These are phyloP conservation scores for Dendroctonus valens DNA, from an alignment of 1,140 invertebrate genomes.

Conservation along the genomic window DNA sequence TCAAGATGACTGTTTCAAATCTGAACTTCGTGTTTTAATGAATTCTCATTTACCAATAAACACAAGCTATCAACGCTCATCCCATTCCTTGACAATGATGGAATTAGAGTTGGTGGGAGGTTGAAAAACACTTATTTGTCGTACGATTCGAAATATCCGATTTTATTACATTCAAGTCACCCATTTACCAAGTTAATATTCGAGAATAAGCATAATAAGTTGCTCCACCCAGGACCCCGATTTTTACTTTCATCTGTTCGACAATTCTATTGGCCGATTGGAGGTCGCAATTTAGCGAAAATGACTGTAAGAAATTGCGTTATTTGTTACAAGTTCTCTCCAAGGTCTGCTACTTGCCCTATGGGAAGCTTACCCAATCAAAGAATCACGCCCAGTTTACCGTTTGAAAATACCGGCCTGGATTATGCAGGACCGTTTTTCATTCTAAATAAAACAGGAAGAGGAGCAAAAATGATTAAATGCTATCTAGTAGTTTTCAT, in stretches of 20 bases:
- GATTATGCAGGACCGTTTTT: not conserved
- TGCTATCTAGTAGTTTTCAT: not conserved
- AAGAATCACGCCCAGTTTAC: not conserved
- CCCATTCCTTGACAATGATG: not conserved
- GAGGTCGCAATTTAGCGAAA: no score
- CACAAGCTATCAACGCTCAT: not conserved
- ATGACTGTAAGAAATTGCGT: no score
- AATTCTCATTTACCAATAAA: not conserved
- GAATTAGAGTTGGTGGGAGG: not conserved
- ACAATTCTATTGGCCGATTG: not conserved
- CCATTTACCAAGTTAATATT: not conserved
- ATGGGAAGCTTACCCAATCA: not conserved
- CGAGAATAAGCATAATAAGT: no score
- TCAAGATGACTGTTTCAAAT: not conserved
- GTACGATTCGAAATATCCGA: no score
- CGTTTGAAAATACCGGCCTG: not conserved
- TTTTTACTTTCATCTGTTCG: not conserved
- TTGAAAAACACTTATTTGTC: not conserved
- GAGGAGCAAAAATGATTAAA: conserved; percentile 1
- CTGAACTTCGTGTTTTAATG: not conserved
- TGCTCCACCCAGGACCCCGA: not conserved
- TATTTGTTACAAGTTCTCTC: not conserved
- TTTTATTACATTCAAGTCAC: no score
- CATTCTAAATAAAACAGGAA: not conserved
- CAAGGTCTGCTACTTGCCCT: not conserved